phyloP scores from a whole-genome alignment of 2,888 invertebrate genomes.

The Cerastis leucographa region DNA sequence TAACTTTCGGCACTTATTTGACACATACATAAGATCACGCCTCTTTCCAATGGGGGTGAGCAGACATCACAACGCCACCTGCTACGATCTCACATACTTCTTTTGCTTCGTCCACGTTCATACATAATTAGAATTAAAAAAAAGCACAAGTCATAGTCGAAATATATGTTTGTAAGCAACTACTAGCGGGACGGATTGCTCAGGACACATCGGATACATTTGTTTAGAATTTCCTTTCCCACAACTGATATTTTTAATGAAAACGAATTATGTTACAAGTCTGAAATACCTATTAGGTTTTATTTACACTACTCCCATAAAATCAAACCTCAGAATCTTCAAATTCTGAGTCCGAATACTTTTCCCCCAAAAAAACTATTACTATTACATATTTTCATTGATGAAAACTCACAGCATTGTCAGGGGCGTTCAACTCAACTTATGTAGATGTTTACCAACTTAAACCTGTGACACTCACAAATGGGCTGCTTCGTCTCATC shows the following conservation, averaged over 20 bases:
- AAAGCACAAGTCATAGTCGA: background rate
- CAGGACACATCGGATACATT: background rate
- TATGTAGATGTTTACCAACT: slow-evolving; percentile 73
- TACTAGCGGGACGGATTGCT: background rate
- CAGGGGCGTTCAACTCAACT: slow-evolving; percentile 51
- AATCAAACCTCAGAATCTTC: background rate
- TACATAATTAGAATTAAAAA: background rate
- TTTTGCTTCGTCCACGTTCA: too few species aligned
- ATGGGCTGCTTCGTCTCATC: slow-evolving; percentile 68
- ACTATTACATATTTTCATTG: background rate
- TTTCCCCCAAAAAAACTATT: slow-evolving; percentile 5
- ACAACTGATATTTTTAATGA: background rate
- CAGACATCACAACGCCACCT: too few species aligned
- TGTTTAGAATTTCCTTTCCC: background rate
- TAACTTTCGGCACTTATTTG: background rate
- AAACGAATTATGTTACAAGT: background rate
- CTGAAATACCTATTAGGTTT: background rate
- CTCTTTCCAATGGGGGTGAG: too few species aligned
- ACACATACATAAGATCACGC: too few species aligned
- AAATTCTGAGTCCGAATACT: background rate
- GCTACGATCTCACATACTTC: too few species aligned
- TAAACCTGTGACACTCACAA: slow-evolving; percentile 72
- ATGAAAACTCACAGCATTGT: slow-evolving; percentile 14
- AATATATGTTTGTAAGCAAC: background rate
- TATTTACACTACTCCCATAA: background rate